A percentile compares a stretch with the other conserved stretches of the same genome.
Evolutionary conservation across 2,797 vertebrate genomes (phyloP).

Genomic region (Gallinago stenura): DNA sequence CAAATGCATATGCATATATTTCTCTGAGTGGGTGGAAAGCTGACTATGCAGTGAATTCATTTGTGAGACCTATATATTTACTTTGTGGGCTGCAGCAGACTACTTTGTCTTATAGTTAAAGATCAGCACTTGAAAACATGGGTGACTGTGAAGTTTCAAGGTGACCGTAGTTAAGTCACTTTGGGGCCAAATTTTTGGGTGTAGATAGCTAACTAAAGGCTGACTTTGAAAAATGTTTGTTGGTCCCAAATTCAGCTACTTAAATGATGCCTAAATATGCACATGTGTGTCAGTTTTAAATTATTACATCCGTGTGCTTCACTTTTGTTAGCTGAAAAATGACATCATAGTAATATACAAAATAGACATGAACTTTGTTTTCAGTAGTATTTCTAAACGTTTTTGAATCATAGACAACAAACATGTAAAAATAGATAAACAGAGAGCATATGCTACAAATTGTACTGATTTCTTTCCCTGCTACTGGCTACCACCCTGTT

Average conservation of each 20-base stretch:
- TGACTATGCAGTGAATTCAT: neutral
- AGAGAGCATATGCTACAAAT: neutral
- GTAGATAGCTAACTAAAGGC: neutral
- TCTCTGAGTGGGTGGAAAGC: neutral
- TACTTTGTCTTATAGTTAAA: neutral
- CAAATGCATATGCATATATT: neutral
- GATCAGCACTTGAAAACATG: neutral
- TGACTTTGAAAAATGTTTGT: neutral
- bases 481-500: neutral
- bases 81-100: neutral
- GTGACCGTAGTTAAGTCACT: neutral
- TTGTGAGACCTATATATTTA: neutral
- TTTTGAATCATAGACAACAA: neutral
- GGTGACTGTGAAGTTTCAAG: neutral
- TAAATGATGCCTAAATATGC: neutral
- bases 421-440: neutral
- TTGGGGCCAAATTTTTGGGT: neutral
- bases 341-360: neutral
- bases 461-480: neutral
- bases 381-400: neutral
- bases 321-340: neutral
- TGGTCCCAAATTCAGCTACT: neutral
- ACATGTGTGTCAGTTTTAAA: neutral
- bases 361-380: neutral
- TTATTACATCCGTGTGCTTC: neutral